A percentile compares a stretch with the other conserved stretches of the same genome.
Conservation (phyloP, 2,888 invertebrate species). For the Drosophila austrosaltans region DNA sequence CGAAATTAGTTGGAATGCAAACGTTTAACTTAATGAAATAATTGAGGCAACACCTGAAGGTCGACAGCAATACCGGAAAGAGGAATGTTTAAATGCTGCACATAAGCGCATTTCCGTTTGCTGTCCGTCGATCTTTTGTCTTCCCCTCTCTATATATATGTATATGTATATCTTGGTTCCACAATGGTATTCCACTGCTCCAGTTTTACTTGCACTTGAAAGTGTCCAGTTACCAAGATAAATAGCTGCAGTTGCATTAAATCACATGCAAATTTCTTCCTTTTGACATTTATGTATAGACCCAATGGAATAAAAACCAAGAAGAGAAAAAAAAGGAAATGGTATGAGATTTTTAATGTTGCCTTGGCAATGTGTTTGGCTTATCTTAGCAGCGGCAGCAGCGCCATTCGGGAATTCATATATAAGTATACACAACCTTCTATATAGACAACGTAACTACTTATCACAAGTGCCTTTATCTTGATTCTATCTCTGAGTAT, state of each 20-base stretch:
- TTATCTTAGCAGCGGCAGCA: slow-evolving; percentile 33
- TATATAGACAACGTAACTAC: slow-evolving; percentile 36
- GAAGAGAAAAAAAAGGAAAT: slow-evolving; percentile 21
- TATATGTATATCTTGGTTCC: background rate
- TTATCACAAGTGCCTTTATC: slow-evolving; percentile 59
- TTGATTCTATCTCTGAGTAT: slow-evolving; percentile 48
- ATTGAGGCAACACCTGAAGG: slow-evolving; percentile 71
- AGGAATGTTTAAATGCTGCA: slow-evolving; percentile 67
- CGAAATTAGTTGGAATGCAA: slow-evolving; percentile 78
- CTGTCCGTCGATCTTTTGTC: slow-evolving; percentile 33
- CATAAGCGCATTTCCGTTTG: slow-evolving; percentile 69
- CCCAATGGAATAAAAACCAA: slow-evolving; percentile 15
- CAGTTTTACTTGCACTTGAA: slow-evolving; percentile 58
- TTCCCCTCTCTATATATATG: background rate
- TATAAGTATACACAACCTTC: slow-evolving; percentile 3
- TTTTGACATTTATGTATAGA: slow-evolving; percentile 65
- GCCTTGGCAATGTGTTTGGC: slow-evolving; percentile 43
- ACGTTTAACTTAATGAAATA: slow-evolving; percentile 78
- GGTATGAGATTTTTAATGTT: slow-evolving; percentile 28
- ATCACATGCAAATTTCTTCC: slow-evolving; percentile 63
- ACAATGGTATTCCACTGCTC: slow-evolving; percentile 23
- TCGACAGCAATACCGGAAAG: slow-evolving; percentile 65
- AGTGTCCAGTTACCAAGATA: slow-evolving; percentile 52
- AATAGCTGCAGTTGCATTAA: slow-evolving; percentile 58
- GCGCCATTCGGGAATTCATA: slow-evolving; percentile 35